Conservation (phyloP, 2,113 vertebrate genomes). For the Lutjanus erythropterus region DNA sequence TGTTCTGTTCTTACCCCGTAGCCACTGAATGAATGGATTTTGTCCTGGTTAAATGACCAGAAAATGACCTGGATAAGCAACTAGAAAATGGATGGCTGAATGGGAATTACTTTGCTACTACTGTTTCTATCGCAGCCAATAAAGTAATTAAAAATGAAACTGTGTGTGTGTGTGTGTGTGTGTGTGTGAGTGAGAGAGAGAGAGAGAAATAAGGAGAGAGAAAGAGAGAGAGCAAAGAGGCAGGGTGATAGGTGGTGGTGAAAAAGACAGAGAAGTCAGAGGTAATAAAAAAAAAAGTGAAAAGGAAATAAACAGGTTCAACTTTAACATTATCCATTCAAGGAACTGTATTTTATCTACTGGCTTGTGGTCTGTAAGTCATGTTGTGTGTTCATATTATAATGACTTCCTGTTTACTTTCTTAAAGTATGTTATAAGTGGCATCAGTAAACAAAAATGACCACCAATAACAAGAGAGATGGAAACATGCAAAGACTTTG, state of each 20-base stretch:
- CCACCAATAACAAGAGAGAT: too few species aligned
- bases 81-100: constrained; percentile 27
- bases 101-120: constrained; percentile 33
- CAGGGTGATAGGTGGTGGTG: not conserved
- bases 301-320: not conserved
- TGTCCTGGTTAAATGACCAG: constrained; percentile 44
- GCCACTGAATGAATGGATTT: constrained; percentile 14
- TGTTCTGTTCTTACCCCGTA: not conserved
- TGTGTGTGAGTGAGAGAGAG: not conserved
- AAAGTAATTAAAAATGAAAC: constrained; percentile 47
- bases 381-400: not conserved
- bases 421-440: not conserved
- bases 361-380: not conserved
- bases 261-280: not conserved
- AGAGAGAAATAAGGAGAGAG: not conserved
- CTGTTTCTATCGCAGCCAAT: constrained; percentile 37
- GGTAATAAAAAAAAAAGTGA: constrained; percentile 4
- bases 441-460: not conserved
- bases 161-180: not conserved
- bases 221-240: not conserved
- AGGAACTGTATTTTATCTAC: not conserved
- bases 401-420: not conserved
- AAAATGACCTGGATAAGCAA: constrained; percentile 56
- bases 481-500: too few species aligned
- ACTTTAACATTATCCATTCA: not conserved